phyloP scores from a whole-genome alignment of 2,797 vertebrate species.

The Taeniopygia guttata region DNA sequence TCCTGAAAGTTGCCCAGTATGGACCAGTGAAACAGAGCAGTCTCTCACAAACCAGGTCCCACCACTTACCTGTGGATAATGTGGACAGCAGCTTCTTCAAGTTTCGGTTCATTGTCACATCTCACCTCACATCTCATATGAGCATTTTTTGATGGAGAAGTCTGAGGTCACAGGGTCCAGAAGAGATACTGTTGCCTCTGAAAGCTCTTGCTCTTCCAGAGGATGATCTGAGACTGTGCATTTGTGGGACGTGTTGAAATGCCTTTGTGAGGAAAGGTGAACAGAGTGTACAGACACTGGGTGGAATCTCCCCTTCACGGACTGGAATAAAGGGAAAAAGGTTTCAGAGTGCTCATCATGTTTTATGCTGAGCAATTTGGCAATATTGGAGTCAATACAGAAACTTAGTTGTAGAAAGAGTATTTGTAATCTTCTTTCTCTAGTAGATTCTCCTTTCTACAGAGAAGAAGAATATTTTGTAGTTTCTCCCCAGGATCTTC shows the following conservation, averaged over 20 bases:
- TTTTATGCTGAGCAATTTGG: not conserved
- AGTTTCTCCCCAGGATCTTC: not conserved
- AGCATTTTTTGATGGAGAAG: not conserved
- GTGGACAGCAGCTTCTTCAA: not conserved
- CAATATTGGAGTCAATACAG: not conserved
- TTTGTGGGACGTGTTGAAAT: not conserved
- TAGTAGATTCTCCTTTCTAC: not conserved
- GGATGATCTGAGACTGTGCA: not conserved
- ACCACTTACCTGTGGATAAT: not conserved
- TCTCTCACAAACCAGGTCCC: not conserved
- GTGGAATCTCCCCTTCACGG: not conserved
- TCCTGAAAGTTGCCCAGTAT: not conserved
- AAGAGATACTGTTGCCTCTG: not conserved
- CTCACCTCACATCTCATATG: not conserved
- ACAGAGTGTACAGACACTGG: accelerated
- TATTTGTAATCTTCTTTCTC: not conserved
- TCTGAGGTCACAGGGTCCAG: not conserved
- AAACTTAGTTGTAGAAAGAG: not conserved
- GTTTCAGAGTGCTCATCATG: not conserved
- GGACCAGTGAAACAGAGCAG: not conserved
- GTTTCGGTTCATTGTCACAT: not conserved
- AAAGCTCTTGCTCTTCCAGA: not conserved
- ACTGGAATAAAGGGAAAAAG: not conserved
- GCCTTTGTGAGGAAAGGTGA: not conserved
- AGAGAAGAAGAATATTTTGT: not conserved